Conservation (phyloP, 2,797 vertebrate species). For the Siniperca obscura region DNA sequence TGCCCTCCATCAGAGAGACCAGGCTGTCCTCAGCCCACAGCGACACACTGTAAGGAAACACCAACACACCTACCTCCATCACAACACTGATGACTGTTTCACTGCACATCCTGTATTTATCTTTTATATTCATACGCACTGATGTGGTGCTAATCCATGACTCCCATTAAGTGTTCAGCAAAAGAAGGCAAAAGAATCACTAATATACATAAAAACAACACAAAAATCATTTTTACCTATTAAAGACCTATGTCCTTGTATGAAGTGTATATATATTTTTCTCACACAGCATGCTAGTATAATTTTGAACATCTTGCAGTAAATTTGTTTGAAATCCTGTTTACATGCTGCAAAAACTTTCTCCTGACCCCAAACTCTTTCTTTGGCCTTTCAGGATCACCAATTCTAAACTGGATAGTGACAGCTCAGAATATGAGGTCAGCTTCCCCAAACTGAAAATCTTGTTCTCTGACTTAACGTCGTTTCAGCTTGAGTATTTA, state of each 20-base stretch:
- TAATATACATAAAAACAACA: neutral
- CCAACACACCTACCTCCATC: neutral
- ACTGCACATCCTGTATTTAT: neutral
- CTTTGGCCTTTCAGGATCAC: conserved; percentile 58
- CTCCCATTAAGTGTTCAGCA: neutral
- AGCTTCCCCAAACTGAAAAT: conserved; percentile 17
- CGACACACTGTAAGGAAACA: conserved; percentile 76
- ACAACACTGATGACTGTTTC: neutral
- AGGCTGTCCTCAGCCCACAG: conserved; percentile 48
- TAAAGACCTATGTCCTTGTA: neutral
- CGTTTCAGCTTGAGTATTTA: neutral
- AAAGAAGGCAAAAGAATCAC: neutral
- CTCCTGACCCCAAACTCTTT: conserved; percentile 3
- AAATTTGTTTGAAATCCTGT: neutral
- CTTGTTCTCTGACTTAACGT: neutral
- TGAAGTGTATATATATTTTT: no score
- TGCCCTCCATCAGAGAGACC: conserved; percentile 59
- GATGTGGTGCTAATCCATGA: neutral
- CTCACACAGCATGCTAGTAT: neutral
- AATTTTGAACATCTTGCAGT: neutral
- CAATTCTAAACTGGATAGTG: conserved; percentile 37
- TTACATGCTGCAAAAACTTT: neutral
- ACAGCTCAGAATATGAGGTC: conserved; percentile 80
- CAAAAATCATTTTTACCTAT: neutral
- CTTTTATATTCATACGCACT: neutral